phyloP scores from a whole-genome alignment of 2,888 invertebrate genomes.

The Zaprionus lineosus region DNA sequence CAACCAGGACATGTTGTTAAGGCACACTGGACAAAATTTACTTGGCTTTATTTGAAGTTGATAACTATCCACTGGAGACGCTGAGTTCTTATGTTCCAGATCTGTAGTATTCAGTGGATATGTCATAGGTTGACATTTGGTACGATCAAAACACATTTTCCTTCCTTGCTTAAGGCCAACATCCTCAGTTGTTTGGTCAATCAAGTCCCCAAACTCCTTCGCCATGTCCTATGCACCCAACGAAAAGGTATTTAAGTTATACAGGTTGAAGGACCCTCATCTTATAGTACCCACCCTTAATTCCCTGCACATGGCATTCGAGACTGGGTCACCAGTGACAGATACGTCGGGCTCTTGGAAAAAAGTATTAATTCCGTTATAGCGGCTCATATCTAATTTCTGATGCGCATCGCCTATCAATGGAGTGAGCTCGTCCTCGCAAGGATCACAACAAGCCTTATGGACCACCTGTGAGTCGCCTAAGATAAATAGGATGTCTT shows the following conservation, averaged over 20 bases:
- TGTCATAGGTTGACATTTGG: too few species aligned
- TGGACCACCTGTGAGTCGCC: constrained; percentile 59
- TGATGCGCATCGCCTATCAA: constrained; percentile 55
- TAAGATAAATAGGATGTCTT: constrained; percentile 73
- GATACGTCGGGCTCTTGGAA: constrained; percentile 41
- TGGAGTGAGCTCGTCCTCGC: constrained; percentile 23
- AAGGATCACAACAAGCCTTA: constrained; percentile 44
- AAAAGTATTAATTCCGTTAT: constrained; percentile 55
- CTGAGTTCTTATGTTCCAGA: too few species aligned
- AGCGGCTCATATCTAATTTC: constrained; percentile 72
- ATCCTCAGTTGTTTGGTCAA: too few species aligned
- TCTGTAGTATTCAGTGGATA: too few species aligned
- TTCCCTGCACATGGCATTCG: constrained; percentile 58
- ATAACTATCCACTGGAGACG: too few species aligned
- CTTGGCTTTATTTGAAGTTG: constrained; percentile 43
- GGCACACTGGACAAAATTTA: constrained; percentile 79
- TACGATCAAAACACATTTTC: too few species aligned
- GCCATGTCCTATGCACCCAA: too few species aligned
- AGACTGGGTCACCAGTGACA: constrained; percentile 34
- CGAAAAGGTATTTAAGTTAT: too few species aligned
- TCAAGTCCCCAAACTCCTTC: too few species aligned
- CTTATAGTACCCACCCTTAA: constrained; percentile 46
- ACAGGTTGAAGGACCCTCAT: too few species aligned
- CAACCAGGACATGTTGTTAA: constrained; percentile 80
- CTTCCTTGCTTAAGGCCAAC: too few species aligned